Evolutionary conservation across 2,888 invertebrate genomes (phyloP), one percentile per base, ranked within the genome.

Genomic region (Rhaphigaster nebulosa): DNA sequence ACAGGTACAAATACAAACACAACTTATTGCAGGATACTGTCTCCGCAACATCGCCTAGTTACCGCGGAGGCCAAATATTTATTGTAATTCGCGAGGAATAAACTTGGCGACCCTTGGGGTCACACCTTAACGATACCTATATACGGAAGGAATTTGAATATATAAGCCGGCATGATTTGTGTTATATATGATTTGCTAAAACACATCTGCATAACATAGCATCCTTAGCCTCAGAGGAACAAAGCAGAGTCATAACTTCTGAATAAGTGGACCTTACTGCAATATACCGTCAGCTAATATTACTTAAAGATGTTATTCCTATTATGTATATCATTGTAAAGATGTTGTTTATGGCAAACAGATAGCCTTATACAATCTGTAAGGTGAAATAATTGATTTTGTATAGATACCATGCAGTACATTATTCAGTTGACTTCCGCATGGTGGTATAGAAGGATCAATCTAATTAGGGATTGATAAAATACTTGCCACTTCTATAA

Each of bases 111-210:
- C 70, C 70, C 38, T 20, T 20, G 38, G 70, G 70, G 70, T 76
- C 70, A 76, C 15, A 34, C 70, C 20, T 76, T 76, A 76, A 76
- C 70, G 34, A 76, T 38, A 76, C 38, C 70, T 76, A 23, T 76
- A 76, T 76, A 76, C 70, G 70, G 70, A 76, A 76, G 38, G 70
- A 23, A 76, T 76, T 76, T 76, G 70, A 76, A 76, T 76, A 76
- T 38, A 70, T 34, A 76, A 10, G 8, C 20, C 34, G 70, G 20
- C 70, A 10, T 76, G 70, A 38, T 76, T 76, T 76, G 70, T 76
- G 34, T 38, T 76, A 38, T 76, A 76, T 76, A 76, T 76, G 70
- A 76, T 76, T 76, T 38, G 70, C 70, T 76, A 76, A 76, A 76
- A 38, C 34, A 38, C 1, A 76, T 38, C 70, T 76, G 70, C 38